phyloP scores from a whole-genome alignment of 2,113 vertebrate genomes.

The Vidua macroura region DNA sequence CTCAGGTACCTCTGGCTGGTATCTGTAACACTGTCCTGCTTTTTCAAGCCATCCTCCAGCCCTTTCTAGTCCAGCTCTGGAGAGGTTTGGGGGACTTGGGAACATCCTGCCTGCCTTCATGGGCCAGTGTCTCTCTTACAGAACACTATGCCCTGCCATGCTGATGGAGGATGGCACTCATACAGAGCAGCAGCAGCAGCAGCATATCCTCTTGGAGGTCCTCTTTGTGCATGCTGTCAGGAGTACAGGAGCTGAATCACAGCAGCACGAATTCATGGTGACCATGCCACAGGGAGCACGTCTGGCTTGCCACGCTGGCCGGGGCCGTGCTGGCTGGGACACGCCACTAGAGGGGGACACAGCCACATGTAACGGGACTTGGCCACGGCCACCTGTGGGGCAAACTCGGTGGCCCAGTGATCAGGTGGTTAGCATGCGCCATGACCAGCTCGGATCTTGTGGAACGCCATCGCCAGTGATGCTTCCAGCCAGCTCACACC shows the following conservation, averaged over 20 bases:
- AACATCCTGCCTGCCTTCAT: fast-evolving
- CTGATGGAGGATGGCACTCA: fast-evolving
- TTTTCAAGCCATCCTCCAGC: neutral
- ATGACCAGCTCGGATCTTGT: fast-evolving
- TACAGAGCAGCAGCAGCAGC: neutral
- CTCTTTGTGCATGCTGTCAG: neutral
- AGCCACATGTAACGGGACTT: neutral
- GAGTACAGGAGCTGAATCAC: fast-evolving
- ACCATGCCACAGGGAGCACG: fast-evolving
- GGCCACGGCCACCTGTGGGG: neutral
- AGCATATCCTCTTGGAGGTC: neutral
- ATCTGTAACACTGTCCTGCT: neutral
- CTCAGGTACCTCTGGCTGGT: neutral
- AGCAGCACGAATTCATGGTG: fast-evolving
- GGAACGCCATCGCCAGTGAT: fast-evolving
- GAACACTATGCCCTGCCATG: neutral
- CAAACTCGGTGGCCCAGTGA: neutral
- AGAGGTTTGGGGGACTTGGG: neutral
- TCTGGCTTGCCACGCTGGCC: fast-evolving
- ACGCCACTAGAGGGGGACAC: slow-evolving; percentile 65
- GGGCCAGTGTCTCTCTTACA: neutral
- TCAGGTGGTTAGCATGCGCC: fast-evolving
- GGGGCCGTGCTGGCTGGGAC: neutral
- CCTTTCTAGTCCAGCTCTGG: neutral
- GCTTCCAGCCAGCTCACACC: neutral